These are phyloP conservation scores for Agrilus biguttatus DNA, from an alignment of 2,888 invertebrate species.

Conservation along the genomic window DNA sequence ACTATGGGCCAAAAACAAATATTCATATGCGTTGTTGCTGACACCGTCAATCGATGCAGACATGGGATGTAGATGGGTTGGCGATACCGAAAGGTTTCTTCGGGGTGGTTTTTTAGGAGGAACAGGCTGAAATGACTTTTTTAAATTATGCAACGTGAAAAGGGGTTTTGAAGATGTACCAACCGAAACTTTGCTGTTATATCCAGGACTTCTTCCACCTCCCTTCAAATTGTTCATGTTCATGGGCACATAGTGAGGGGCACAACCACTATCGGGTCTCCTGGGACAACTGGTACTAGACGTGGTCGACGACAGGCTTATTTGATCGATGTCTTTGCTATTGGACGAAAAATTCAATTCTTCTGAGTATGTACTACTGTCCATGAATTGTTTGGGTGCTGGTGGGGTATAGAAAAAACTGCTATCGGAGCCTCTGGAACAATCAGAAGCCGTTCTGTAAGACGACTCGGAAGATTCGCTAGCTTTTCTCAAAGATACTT, in stretches of 20 bases:
- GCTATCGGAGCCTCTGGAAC: constrained; percentile 40
- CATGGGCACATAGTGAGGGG: constrained; percentile 43
- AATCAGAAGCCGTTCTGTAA: constrained; percentile 24
- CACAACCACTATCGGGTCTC: constrained; percentile 33
- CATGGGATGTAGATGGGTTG: constrained; percentile 56
- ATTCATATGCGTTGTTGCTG: constrained; percentile 49
- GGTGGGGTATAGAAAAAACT: constrained; percentile 42
- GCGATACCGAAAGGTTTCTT: constrained; percentile 72
- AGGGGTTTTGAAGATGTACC: constrained; percentile 16
- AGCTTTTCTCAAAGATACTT: constrained; percentile 18
- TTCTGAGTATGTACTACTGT: constrained; percentile 41
- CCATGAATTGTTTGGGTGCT: constrained; percentile 38
- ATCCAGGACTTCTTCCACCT: constrained; percentile 40
- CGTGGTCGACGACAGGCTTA: constrained; percentile 44
- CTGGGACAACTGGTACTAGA: constrained; percentile 42
- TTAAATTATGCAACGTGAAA: neutral
- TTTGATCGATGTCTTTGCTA: constrained; percentile 42
- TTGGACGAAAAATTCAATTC: constrained; percentile 35
- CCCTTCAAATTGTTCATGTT: constrained; percentile 30
- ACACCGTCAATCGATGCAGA: constrained; percentile 39
- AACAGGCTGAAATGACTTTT: constrained; percentile 44
- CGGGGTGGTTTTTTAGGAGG: constrained; percentile 84
- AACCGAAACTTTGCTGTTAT: constrained; percentile 48
- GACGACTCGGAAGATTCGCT: constrained; percentile 21
- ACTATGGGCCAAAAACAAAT: constrained; percentile 47